Base-by-base conservation (phyloP, 2,888 invertebrate species). In the Drosophila mimetica region DNA sequence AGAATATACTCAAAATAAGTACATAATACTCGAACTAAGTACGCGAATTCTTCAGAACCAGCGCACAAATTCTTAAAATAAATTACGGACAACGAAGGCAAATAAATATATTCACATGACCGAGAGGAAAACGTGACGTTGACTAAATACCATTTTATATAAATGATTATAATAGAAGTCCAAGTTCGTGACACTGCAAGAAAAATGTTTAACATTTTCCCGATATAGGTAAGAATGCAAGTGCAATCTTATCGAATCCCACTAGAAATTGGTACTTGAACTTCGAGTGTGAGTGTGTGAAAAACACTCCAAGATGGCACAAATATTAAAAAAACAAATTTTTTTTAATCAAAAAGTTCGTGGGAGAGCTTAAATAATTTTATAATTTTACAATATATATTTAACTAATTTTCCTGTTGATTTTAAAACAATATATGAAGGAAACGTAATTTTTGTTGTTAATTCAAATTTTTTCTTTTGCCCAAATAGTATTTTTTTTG, bases 21-120 rank as follows among this genome's bases (percentile, higher is more conserved):
- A 18, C 46, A 30, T 30, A 46, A 46, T 30, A 46, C 46, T 46
- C 46, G 11, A 46, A 18, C 3, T 30, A 46, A 30, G 46, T 46
- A 46, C 46, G 30, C 7, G 13, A 46, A 30, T 16, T 18, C 28
- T 30, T 25, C 7, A 6, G 30, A 46, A 30, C 16, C 28, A 30
- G 16, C 28, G 13, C 30, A 46, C 25, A 44, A 44, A 44, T 16
- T 25, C 44, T 44, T 16, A 44, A 44, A 44, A 28, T 44, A 44
- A 25, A 14, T 42, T 42, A 22, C 22, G 25, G n/a, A n/a, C 9
- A 22, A 22, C 22, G 11, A 8, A 16, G 53, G 22, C 9, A 34
- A 44, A 14, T 44, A 25, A 25, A 25, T 25, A 25, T 7, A 11
- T 28, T 14, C 44, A 28, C 44, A 22, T 25, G 16, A 16, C n/a